Conservation (phyloP, 2,113 vertebrate genomes). For the Trogon melanurus region DNA sequence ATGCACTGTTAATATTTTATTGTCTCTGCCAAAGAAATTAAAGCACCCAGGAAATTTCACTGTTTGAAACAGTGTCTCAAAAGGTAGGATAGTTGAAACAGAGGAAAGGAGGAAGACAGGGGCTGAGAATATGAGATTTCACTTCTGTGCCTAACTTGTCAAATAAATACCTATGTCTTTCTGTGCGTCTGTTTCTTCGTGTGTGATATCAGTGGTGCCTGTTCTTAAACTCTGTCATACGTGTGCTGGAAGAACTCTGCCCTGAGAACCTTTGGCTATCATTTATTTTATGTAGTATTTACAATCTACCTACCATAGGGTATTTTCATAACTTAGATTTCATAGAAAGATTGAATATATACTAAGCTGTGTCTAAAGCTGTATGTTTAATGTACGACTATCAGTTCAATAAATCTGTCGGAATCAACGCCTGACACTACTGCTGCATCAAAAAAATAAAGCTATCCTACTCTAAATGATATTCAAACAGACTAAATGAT, state of each 20-base stretch:
- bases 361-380: slow-evolving; percentile 41
- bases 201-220: neutral
- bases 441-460: slow-evolving; percentile 51
- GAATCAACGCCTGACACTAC: slow-evolving; percentile 42
- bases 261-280: neutral
- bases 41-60: neutral
- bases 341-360: neutral
- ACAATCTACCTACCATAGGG: neutral
- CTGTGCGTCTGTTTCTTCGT: neutral
- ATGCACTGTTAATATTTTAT: neutral
- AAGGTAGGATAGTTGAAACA: neutral
- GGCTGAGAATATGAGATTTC: neutral
- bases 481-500: slow-evolving; percentile 69
- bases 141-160: neutral
- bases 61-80: neutral
- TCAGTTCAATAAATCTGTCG: slow-evolving; percentile 58
- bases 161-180: neutral
- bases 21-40: neutral
- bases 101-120: neutral
- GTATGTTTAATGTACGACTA: slow-evolving; percentile 38
- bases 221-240: neutral
- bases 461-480: slow-evolving; percentile 55
- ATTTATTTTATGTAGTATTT: neutral
- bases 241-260: neutral
- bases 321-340: slow-evolving; percentile 19